Evolutionary conservation across 2,797 vertebrate genomes (phyloP).

Genomic region (Poecilia velifera): DNA sequence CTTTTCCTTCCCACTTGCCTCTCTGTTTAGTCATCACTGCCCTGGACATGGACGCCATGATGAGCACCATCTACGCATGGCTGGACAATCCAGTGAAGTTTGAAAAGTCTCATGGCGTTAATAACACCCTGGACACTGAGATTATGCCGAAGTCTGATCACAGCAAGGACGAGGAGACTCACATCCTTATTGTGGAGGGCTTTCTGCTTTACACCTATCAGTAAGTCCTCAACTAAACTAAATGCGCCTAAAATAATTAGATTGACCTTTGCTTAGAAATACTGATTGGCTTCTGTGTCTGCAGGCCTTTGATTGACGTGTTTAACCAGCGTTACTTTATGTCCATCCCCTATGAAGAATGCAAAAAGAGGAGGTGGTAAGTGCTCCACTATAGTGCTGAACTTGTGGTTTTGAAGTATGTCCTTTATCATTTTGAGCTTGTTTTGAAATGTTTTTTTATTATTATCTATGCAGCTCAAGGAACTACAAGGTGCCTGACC

Average conservation of each 20-base stretch:
- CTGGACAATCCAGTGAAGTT: constrained; percentile 91
- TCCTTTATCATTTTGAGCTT: background rate
- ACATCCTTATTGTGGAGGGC: constrained; percentile 92
- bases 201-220: constrained; percentile 91
- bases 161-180: constrained; percentile 78
- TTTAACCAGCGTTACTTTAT: constrained; percentile 90
- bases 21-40: constrained; percentile 84
- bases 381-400: constrained; percentile 12
- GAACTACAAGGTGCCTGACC: constrained; percentile 90
- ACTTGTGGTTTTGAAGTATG: background rate
- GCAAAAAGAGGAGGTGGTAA: constrained; percentile 93
- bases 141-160: constrained; percentile 72
- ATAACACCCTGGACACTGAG: constrained; percentile 83
- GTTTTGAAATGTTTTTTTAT: background rate
- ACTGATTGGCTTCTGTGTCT: background rate
- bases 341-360: constrained; percentile 94
- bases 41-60: constrained; percentile 94
- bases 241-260: background rate
- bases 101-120: constrained; percentile 92
- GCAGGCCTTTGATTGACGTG: constrained; percentile 89
- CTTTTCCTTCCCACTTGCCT: constrained; percentile 7
- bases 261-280: background rate
- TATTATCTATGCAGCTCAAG: constrained; percentile 80
- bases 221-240: constrained; percentile 64
- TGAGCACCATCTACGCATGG: constrained; percentile 91